Evolutionary conservation across 1,140 invertebrate species (phyloP), one percentile per base, ranked within the genome.

Genomic region (Drosophila serrata): DNA sequence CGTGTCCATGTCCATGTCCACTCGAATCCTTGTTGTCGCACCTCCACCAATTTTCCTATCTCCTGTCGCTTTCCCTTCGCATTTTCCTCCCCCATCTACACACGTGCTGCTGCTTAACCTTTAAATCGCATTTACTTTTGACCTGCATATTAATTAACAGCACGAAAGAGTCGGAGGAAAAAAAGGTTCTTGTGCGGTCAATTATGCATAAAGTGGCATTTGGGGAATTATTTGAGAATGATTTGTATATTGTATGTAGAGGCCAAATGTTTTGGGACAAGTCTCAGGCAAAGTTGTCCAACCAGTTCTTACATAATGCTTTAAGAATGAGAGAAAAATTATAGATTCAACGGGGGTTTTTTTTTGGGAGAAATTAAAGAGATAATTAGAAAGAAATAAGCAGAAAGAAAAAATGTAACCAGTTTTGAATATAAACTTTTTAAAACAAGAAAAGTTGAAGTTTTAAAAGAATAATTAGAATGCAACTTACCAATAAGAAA

Each of bases 101-200:
- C 48, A 62, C 59, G 68, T 48, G 56, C 33, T 75, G 49, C 33
- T 75, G 49, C 33, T 75, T 79, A 53, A 60, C 64, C 70, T 62
- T 75, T 46, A 64, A 64, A 81, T 80, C 55, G 27, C 61, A 75
- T 84, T 82, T 64, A 46, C 59, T 77, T 78, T 53, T 69, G 79
- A 86, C 82, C 82, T 81, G 74, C 31, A 77, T 85, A 74, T 79
- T 84, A 82, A 84, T 74, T 73, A 55, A 76, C 39, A 59, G 57
- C 80, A 79, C 55, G 60, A 51, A 39, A 60, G 60, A 37, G 49
- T 8, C 12, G 17, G 17, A n/a, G n/a, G n/a, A 22, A 55, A 79
- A 68, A 68, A 69, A 45, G 64, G 79, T 64, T 79, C 51, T 60
- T 79, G 53, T 88, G 48, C 67, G 62, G 48, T 80, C 61, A 87